These are phyloP conservation scores for Xestia sexstrigata DNA, from an alignment of 2,888 invertebrate species.

Conservation along the genomic window DNA sequence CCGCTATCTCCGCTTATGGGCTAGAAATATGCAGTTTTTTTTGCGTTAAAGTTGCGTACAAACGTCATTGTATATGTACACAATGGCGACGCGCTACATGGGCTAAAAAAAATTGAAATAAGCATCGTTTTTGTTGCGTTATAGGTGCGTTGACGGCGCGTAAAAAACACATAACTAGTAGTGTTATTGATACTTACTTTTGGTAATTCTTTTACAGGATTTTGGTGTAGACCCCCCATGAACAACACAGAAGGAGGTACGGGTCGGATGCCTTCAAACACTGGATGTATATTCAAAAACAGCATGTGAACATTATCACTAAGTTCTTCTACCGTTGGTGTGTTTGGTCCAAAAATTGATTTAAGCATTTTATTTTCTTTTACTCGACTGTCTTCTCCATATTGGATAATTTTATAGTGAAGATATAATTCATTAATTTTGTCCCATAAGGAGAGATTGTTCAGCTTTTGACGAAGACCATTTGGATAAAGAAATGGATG, in stretches of 20 bases:
- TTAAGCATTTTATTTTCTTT: slow-evolving; percentile 48
- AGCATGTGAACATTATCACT: slow-evolving; percentile 70
- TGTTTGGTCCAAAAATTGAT: slow-evolving; percentile 60
- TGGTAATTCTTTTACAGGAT: slow-evolving; percentile 66
- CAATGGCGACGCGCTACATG: not conserved
- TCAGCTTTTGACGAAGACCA: slow-evolving; percentile 34
- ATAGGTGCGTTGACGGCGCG: too few relatives aligned
- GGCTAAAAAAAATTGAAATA: not conserved
- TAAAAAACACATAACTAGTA: not conserved
- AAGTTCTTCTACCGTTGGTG: slow-evolving; percentile 64
- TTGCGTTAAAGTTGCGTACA: too few relatives aligned
- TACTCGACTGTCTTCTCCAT: slow-evolving; percentile 22
- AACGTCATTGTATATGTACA: not conserved
- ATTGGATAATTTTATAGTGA: slow-evolving; percentile 29
- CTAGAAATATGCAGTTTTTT: too few relatives aligned
- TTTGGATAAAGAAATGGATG: slow-evolving; percentile 30
- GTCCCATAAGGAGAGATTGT: slow-evolving; percentile 25
- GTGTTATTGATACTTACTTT: slow-evolving; percentile 51
- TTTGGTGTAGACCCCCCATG: slow-evolving; percentile 70
- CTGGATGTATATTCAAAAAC: slow-evolving; percentile 70
- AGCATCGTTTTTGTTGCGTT: too few relatives aligned
- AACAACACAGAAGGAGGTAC: slow-evolving; percentile 71
- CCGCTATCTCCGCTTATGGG: not conserved
- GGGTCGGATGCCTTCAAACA: slow-evolving; percentile 71
- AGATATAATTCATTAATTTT: slow-evolving; percentile 33